Evolutionary conservation across 2,797 vertebrate species (phyloP).

Genomic region (Erethizon dorsatum): DNA sequence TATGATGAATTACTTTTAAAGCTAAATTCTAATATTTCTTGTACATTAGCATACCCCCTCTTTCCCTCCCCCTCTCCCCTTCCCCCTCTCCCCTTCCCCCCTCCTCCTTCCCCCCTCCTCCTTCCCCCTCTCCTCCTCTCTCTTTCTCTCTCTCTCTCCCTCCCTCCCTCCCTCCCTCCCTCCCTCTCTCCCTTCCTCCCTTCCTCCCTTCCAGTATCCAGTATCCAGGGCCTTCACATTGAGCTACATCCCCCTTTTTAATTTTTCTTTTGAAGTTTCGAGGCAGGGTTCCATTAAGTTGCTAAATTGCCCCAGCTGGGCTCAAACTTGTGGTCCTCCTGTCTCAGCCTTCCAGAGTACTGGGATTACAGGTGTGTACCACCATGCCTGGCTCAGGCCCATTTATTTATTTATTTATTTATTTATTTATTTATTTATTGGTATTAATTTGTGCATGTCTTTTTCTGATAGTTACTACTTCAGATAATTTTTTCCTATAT

Average conservation of each 20-base stretch:
- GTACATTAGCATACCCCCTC: background rate
- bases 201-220: background rate
- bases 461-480: background rate
- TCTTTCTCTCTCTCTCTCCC: too few species aligned
- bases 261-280: background rate
- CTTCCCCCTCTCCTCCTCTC: too few species aligned
- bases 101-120: too few species aligned
- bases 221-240: background rate
- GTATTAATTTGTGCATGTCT: background rate
- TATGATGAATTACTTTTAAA: slow-evolving; percentile 43
- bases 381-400: background rate
- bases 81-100: background rate
- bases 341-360: background rate
- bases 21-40: slow-evolving; percentile 48
- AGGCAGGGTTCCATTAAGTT: background rate
- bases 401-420: too few species aligned
- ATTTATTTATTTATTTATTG: too few species aligned
- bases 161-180: too few species aligned
- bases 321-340: background rate
- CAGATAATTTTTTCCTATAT: background rate
- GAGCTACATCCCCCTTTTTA: background rate
- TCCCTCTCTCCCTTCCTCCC: background rate
- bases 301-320: background rate
- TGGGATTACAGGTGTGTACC: background rate
- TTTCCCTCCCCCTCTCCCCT: too few species aligned